Evolutionary conservation across 2,797 vertebrate species (phyloP).

Genomic region (Malurus splendens): DNA sequence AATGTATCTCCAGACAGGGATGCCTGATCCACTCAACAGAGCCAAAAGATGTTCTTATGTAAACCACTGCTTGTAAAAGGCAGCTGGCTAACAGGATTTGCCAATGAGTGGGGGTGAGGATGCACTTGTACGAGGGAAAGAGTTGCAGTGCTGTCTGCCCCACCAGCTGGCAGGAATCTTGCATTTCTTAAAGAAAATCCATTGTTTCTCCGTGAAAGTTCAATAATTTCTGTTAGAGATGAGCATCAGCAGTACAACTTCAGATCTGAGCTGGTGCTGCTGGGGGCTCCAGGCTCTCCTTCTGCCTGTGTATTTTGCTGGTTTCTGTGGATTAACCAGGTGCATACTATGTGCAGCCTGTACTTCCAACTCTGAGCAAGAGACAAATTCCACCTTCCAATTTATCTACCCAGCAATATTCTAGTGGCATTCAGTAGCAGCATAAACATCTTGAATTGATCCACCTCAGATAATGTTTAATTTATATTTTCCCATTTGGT

Average conservation of each 20-base stretch:
- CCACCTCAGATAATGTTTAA: constrained; percentile 20
- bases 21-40: neutral
- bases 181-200: neutral
- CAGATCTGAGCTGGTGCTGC: accelerated
- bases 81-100: neutral
- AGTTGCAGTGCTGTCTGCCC: neutral
- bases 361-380: neutral
- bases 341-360: neutral
- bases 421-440: neutral
- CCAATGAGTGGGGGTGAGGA: neutral
- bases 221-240: neutral
- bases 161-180: neutral
- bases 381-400: neutral
- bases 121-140: accelerated
- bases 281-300: neutral
- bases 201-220: neutral
- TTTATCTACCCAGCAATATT: neutral
- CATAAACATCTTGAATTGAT: constrained; percentile 24
- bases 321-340: neutral
- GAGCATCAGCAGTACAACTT: neutral
- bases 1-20: neutral
- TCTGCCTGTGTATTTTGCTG: neutral
- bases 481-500: constrained; percentile 7
- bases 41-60: neutral
- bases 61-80: neutral